Conservation (phyloP, 1,140 invertebrate species). For the Amyelois transitella region DNA sequence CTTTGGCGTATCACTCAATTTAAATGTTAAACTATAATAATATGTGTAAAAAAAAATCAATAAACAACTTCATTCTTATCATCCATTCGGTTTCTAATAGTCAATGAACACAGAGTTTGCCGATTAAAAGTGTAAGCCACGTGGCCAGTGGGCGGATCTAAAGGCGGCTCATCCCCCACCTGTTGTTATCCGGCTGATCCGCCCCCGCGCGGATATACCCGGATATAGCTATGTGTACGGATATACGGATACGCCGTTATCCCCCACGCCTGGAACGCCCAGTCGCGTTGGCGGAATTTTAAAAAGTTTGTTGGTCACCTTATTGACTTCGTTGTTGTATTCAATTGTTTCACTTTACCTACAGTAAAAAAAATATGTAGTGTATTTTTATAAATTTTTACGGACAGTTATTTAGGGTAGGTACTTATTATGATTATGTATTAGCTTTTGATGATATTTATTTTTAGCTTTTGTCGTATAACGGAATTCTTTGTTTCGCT, state of each 20-base stretch:
- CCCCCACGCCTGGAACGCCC: constrained; percentile 48
- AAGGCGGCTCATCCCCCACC: constrained; percentile 66
- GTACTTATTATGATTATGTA: too few relatives aligned
- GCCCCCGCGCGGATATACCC: constrained; percentile 39
- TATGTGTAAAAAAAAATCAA: background rate
- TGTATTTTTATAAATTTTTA: too few relatives aligned
- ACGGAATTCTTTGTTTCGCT: too few relatives aligned
- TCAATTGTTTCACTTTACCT: background rate
- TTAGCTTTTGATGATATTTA: too few relatives aligned
- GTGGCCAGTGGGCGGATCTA: constrained; percentile 62
- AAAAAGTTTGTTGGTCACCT: background rate
- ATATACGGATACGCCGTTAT: constrained; percentile 43
- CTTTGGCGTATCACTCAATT: too few relatives aligned
- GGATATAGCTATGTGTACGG: constrained; percentile 30
- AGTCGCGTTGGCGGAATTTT: constrained; percentile 17
- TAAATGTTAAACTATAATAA: too few relatives aligned
- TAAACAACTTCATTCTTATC: background rate
- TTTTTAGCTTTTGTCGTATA: too few relatives aligned
- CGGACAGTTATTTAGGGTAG: too few relatives aligned
- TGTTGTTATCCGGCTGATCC: constrained; percentile 70
- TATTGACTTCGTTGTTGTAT: background rate
- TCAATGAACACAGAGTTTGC: background rate
- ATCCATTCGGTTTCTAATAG: background rate
- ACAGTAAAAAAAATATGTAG: background rate
- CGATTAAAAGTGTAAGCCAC: constrained; percentile 16